Evolutionary conservation across 2,888 invertebrate species (phyloP).

Genomic region (Machimus atricapillus): DNA sequence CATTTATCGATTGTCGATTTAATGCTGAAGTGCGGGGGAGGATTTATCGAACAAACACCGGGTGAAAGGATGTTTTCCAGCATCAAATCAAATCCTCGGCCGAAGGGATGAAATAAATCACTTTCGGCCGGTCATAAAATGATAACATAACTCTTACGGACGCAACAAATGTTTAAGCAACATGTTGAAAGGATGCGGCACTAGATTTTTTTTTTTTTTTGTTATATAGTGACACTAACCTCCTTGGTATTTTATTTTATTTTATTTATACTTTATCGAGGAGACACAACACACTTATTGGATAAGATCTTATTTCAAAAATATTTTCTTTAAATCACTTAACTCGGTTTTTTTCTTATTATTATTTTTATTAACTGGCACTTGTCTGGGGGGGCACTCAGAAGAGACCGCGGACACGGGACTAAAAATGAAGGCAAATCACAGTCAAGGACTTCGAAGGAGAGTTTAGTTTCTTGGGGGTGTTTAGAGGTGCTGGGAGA

Average conservation of each 20-base stretch:
- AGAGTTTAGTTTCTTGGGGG: neutral
- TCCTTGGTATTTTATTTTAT: neutral
- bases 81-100: neutral
- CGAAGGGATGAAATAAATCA: neutral
- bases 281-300: neutral
- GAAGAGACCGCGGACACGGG: neutral
- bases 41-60: conserved; percentile 13
- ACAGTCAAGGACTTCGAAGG: neutral
- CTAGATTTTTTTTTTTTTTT: neutral
- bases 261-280: neutral
- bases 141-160: neutral
- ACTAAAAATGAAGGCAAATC: neutral
- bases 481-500: neutral
- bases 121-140: neutral
- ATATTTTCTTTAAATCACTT: neutral
- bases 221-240: conserved; percentile 1
- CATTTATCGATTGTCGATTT: neutral
- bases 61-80: neutral
- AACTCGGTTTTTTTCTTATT: neutral
- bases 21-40: neutral
- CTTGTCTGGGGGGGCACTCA: neutral
- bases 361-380: neutral
- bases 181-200: conserved; percentile 33
- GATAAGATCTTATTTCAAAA: neutral
- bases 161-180: conserved; percentile 41